These are phyloP conservation scores for Australoheros facetus DNA, from an alignment of 2,797 vertebrate species.

Conservation along the genomic window DNA sequence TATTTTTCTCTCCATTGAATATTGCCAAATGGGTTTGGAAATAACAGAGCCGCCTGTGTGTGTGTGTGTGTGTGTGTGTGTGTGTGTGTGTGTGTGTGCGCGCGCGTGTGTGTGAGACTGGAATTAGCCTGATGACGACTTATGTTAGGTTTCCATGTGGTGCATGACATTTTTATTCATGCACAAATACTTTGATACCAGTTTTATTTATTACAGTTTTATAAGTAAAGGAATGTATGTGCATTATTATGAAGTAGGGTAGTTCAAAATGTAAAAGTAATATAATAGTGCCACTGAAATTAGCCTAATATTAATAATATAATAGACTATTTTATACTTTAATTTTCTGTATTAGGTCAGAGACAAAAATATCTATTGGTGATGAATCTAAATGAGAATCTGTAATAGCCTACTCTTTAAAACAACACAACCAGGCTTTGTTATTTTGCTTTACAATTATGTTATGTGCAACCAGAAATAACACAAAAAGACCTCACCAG, in stretches of 20 bases:
- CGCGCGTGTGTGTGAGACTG: not conserved
- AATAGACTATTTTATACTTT: not conserved
- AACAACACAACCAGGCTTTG: not conserved
- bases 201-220: not conserved
- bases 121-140: not conserved
- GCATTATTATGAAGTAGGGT: not conserved
- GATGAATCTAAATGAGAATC: slow-evolving; percentile 12
- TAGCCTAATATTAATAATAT: not conserved
- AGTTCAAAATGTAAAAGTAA: not conserved
- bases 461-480: slow-evolving; percentile 19
- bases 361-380: slow-evolving; percentile 21
- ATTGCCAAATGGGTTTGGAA: not conserved
- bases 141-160: not conserved
- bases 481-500: not conserved
- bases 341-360: slow-evolving; percentile 6
- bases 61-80: not conserved
- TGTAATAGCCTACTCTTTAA: slow-evolving; percentile 7
- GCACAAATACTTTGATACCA: not conserved
- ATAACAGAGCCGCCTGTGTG: not conserved
- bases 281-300: not conserved
- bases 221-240: not conserved
- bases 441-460: slow-evolving; percentile 23
- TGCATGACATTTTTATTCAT: not conserved
- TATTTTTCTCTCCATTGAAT: slow-evolving; percentile 45
- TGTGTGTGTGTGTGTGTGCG: not conserved